Conservation (phyloP, 2,797 vertebrate genomes). For the Megaceryle alcyon region DNA sequence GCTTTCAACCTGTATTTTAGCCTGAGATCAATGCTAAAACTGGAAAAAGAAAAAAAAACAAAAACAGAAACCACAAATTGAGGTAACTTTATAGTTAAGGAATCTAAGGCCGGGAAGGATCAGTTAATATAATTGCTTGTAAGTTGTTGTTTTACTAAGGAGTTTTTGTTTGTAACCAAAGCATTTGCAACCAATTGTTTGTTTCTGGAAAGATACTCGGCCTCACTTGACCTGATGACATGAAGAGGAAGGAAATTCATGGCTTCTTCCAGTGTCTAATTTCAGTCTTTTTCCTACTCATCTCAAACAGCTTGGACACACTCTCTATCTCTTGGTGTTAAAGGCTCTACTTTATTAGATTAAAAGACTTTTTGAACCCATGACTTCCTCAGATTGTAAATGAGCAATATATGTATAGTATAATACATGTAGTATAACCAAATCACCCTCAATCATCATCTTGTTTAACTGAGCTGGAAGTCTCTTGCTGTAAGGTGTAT, state of each 20-base stretch:
- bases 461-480: not conserved
- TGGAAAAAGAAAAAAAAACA: no score
- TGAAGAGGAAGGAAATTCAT: not conserved
- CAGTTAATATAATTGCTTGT: not conserved
- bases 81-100: not conserved
- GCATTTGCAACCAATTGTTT: not conserved
- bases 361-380: not conserved
- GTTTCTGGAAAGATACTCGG: not conserved
- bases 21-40: not conserved
- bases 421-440: not conserved
- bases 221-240: not conserved
- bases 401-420: not conserved
- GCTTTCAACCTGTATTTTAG: not conserved
- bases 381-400: not conserved
- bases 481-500: not conserved
- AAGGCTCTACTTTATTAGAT: not conserved
- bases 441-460: not conserved
- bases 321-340: not conserved
- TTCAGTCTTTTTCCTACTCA: not conserved
- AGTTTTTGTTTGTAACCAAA: not conserved
- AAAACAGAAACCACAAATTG: not conserved
- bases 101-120: not conserved
- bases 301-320: not conserved
- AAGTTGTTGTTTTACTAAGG: not conserved
- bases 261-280: not conserved